Evolutionary conservation across 2,113 vertebrate genomes (phyloP).

Genomic region (Regulus satrapa): DNA sequence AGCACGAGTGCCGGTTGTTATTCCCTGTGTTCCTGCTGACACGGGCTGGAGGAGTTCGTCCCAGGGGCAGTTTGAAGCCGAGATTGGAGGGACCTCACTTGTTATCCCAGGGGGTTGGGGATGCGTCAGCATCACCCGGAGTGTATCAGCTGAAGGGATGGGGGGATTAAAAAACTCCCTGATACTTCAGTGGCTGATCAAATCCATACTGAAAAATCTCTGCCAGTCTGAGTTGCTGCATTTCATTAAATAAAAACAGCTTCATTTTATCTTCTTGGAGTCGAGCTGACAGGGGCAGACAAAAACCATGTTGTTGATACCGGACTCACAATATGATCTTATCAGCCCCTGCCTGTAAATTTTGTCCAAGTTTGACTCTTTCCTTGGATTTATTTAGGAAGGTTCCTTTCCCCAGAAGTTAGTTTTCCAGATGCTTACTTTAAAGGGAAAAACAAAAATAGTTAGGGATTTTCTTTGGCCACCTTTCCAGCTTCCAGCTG

Average conservation of each 20-base stretch:
- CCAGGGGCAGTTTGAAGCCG: background rate
- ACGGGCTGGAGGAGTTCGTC: background rate
- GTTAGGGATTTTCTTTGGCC: constrained; percentile 56
- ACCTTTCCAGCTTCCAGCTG: constrained; percentile 54
- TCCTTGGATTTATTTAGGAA: background rate
- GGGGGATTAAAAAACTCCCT: background rate
- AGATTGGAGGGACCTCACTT: background rate
- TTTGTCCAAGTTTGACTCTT: background rate
- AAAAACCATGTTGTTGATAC: background rate
- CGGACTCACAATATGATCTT: background rate
- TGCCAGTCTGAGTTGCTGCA: background rate
- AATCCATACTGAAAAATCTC: background rate
- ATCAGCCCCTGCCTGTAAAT: background rate
- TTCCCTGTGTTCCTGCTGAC: rapidly evolving
- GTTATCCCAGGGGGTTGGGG: background rate
- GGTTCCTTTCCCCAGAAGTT: background rate
- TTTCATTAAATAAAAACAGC: constrained; percentile 13
- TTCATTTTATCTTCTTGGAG: background rate
- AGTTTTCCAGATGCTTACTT: constrained; percentile 46
- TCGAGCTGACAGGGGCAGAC: background rate
- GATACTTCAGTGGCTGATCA: background rate
- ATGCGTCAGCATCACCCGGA: rapidly evolving
- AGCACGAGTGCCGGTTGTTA: rapidly evolving
- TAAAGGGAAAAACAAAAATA: background rate
- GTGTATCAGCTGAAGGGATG: background rate